A percentile compares a stretch with the other conserved stretches of the same genome.
phyloP scores from a whole-genome alignment of 1,140 invertebrate genomes.

The Macrosteles quadrilineatus region DNA sequence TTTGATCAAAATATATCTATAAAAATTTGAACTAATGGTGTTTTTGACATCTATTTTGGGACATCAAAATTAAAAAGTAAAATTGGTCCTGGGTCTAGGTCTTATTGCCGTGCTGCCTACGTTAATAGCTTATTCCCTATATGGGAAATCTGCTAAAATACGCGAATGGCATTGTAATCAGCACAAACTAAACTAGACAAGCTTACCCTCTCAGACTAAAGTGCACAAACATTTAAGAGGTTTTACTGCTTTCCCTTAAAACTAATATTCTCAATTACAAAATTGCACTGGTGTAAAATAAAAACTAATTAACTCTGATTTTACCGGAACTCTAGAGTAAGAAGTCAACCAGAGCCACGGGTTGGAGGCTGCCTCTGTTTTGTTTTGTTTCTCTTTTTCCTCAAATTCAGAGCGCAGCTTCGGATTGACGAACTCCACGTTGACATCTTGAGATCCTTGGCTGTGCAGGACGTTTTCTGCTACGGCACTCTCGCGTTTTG shows the following conservation, averaged over 20 bases:
- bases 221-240: too few relatives aligned
- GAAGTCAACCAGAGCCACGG: conserved; percentile 78
- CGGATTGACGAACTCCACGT: conserved; percentile 68
- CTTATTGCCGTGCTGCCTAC: not conserved
- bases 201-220: too few relatives aligned
- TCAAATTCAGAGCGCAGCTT: conserved; percentile 63
- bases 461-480: conserved; percentile 51
- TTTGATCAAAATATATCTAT: not conserved
- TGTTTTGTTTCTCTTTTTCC: conserved; percentile 54
- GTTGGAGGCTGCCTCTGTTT: conserved; percentile 43
- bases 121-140: too few relatives aligned
- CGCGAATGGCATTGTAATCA: too few relatives aligned
- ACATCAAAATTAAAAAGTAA: too few relatives aligned
- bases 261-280: too few relatives aligned
- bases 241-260: too few relatives aligned
- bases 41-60: too few relatives aligned
- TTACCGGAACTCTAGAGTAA: conserved; percentile 74
- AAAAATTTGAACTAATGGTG: not conserved
- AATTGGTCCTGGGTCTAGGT: not conserved
- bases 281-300: too few relatives aligned
- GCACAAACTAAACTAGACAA: too few relatives aligned
- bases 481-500: conserved; percentile 22
- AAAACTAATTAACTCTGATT: too few relatives aligned
- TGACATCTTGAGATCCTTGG: conserved; percentile 52
- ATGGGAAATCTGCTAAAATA: too few relatives aligned